Evolutionary conservation across 1,140 invertebrate species (phyloP), one percentile per base, ranked within the genome.

Genomic region (Heliothis virescens): DNA sequence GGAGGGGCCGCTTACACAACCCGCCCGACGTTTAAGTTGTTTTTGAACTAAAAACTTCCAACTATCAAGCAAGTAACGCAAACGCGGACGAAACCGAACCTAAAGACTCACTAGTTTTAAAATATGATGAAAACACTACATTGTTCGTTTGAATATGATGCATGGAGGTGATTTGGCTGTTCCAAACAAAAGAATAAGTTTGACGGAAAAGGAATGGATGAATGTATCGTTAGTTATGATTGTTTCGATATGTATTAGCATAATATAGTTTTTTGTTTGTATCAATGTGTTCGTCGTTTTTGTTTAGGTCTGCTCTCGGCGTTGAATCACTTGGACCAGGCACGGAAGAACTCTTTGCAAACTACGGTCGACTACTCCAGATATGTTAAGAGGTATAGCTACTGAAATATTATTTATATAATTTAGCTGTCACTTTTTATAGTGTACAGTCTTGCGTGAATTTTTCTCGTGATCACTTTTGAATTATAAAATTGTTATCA

Each of bases 341-440:
- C 89, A 76, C 87, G 88, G 85, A 95, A 94, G 91, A 94, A 94
- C 84, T 91, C 90, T 81, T 79, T 91, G 82, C 88, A 93, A 83
- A 94, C 93, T 13, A 92, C 93, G 15, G 95, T 97, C 57, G 97
- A 98, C 92, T 98, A 98, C 92, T 97, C 97, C 12, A 96, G 97
- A 92, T 98, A 98, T 91, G 97, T 98, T 41, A 97, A 97, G 92
- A 96, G 97, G 95, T 98, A 90, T 47, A 47, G 60, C 74, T 78
- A 67, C 75, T 69, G 75, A 78, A 60, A 47, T 41, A 41, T 76
- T 78, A 34, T 67, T 65, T 53, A 65, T 53, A 62, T 59, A 67
- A 78, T 78, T 78, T 78, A 69, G 13, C 60, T 67, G 75, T 78
- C 75, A 78, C 75, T 78, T 78, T 78, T 78, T 78, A 48, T 55